A percentile compares a stretch with the other conserved stretches of the same genome.
Evolutionary conservation across 2,113 vertebrate species (phyloP).

Genomic region (Xenopus laevis): DNA sequence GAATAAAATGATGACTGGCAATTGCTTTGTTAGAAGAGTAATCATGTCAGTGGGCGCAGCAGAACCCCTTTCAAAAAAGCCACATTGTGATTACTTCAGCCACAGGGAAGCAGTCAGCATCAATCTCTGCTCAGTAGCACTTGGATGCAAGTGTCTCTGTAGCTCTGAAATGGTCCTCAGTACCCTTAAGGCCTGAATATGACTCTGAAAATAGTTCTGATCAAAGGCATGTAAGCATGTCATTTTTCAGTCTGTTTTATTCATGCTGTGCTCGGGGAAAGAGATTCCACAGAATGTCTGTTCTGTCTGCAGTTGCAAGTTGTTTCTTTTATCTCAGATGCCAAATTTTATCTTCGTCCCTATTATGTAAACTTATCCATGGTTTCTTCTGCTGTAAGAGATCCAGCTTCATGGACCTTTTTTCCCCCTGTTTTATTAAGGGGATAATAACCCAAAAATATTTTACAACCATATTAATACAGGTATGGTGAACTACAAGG

Average conservation of each 20-base stretch:
- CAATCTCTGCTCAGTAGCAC: conserved; percentile 1
- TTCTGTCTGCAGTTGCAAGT: conserved; percentile 23
- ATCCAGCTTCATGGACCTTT: no score
- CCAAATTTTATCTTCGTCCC: no score
- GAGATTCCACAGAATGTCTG: conserved; percentile 15
- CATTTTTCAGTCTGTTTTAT: conserved; percentile 41
- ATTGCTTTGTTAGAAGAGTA: conserved; percentile 27
- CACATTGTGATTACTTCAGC: conserved; percentile 27
- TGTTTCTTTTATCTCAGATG: no score
- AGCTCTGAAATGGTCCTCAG: conserved; percentile 19
- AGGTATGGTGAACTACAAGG: no score
- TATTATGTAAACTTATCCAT: no score
- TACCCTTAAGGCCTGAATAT: conserved; percentile 23
- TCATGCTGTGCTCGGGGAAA: conserved; percentile 27
- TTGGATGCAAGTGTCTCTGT: conserved; percentile 8
- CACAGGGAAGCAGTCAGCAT: conserved; percentile 11
- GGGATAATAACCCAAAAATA: no score
- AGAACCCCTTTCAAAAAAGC: not conserved
- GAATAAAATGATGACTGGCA: not conserved
- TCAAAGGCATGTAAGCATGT: conserved; percentile 40
- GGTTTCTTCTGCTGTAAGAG: no score
- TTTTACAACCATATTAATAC: no score
- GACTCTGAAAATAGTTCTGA: conserved; percentile 36
- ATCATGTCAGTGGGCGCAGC: conserved; percentile 22
- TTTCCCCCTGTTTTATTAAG: no score